A percentile compares a stretch with the other conserved stretches of the same genome.
These are phyloP conservation scores for Synergus gifuensis DNA, from an alignment of 2,888 invertebrate genomes.

Conservation along the genomic window DNA sequence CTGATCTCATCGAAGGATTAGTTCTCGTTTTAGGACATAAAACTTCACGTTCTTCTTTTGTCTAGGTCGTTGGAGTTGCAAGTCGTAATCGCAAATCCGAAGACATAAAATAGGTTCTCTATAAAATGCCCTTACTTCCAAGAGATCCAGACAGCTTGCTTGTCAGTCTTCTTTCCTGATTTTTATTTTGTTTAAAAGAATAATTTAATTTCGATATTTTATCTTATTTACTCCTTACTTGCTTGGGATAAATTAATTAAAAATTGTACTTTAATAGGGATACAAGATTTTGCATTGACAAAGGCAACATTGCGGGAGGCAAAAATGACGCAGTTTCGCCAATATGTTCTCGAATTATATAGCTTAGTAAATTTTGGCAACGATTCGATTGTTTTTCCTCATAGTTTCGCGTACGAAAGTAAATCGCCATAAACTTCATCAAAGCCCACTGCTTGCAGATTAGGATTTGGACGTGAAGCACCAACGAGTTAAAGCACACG, in stretches of 20 bases:
- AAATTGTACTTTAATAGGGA: background rate
- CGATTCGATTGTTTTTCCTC: background rate
- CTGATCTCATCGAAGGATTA: conserved; percentile 40
- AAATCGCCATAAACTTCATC: conserved; percentile 11
- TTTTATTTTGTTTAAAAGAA: background rate
- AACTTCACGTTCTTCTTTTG: conserved; percentile 57
- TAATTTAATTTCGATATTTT: too few species aligned
- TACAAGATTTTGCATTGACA: background rate
- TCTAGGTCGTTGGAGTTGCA: conserved; percentile 53
- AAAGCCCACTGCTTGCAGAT: conserved; percentile 6
- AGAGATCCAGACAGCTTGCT: background rate
- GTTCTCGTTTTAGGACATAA: conserved; percentile 62
- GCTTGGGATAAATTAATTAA: background rate
- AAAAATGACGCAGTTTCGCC: background rate
- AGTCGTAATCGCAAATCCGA: conserved; percentile 69
- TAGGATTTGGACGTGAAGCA: background rate
- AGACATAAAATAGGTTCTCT: conserved; percentile 71
- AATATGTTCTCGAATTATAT: background rate
- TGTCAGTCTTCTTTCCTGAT: background rate
- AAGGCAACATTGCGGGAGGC: background rate
- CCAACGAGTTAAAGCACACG: conserved; percentile 8
- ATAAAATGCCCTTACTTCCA: conserved; percentile 60
- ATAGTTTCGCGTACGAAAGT: background rate
- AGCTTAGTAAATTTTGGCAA: conserved; percentile 20
- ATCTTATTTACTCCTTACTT: too few species aligned